phyloP scores from a whole-genome alignment of 2,888 invertebrate genomes.

The Prenolepis imparis region DNA sequence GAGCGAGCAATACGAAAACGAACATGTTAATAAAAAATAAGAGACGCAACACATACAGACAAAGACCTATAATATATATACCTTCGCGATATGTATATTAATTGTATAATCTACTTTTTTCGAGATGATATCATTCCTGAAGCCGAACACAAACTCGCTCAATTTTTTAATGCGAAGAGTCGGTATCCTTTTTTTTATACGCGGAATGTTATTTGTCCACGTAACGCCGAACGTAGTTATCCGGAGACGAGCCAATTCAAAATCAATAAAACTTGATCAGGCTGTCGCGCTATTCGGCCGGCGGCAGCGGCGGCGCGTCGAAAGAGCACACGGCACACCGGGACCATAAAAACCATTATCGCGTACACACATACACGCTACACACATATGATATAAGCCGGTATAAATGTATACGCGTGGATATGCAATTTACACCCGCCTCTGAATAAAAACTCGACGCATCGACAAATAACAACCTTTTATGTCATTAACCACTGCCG shows the following conservation, averaged over 20 bases:
- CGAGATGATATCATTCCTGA: background rate
- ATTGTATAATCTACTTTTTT: background rate
- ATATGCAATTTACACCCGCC: constrained; percentile 36
- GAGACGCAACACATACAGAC: background rate
- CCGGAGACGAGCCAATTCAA: constrained; percentile 52
- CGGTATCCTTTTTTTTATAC: background rate
- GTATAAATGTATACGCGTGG: background rate
- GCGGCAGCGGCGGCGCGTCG: constrained; percentile 9
- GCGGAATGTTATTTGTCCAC: constrained; percentile 42
- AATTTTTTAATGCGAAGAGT: constrained; percentile 3
- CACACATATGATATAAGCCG: background rate
- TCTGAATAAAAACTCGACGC: constrained; percentile 30
- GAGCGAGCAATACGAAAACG: background rate
- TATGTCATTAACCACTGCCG: constrained; percentile 43
- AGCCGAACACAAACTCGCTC: too few species aligned
- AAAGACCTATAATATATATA: too few species aligned
- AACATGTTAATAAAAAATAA: background rate
- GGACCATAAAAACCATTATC: constrained; percentile 46
- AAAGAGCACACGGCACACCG: constrained; percentile 35
- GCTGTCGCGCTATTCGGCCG: constrained; percentile 41
- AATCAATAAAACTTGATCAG: constrained; percentile 57
- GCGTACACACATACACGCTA: background rate
- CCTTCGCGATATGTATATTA: background rate
- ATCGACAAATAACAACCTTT: constrained; percentile 44
- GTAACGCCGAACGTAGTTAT: constrained; percentile 45